Percentiles rank a stretch among this genome's conserved stretches.
These are phyloP conservation scores for Notolepis coatsorum DNA, from an alignment of 2,797 vertebrate species.

Conservation along the genomic window DNA sequence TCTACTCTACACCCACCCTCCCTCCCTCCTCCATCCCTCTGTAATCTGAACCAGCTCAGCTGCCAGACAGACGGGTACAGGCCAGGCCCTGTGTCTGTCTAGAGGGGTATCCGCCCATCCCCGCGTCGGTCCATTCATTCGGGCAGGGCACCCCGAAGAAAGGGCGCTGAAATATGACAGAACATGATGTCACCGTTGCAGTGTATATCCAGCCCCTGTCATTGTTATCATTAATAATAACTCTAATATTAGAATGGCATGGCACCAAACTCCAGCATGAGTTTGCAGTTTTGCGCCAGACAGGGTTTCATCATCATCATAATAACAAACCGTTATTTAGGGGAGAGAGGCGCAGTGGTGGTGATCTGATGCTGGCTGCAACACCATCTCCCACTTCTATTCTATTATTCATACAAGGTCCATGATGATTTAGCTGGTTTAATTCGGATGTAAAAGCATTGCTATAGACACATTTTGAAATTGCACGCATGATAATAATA, in stretches of 20 bases:
- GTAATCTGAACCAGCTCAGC: slow-evolving; percentile 56
- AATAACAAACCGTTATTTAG: too few relatives aligned
- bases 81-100: slow-evolving; percentile 54
- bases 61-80: slow-evolving; percentile 44
- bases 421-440: too few relatives aligned
- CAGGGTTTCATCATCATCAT: slow-evolving; percentile 34
- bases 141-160: slow-evolving; percentile 47
- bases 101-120: slow-evolving; percentile 62
- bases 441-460: too few relatives aligned
- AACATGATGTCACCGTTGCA: slow-evolving; percentile 42
- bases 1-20: neutral
- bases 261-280: slow-evolving; percentile 46
- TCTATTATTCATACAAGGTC: slow-evolving; percentile 34
- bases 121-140: slow-evolving; percentile 33
- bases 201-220: too few relatives aligned
- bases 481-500: neutral
- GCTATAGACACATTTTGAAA: too few relatives aligned
- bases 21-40: slow-evolving; percentile 18
- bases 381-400: slow-evolving; percentile 9
- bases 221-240: slow-evolving; percentile 10
- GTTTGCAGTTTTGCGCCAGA: slow-evolving; percentile 61
- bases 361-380: slow-evolving; percentile 41
- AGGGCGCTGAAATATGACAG: slow-evolving; percentile 65
- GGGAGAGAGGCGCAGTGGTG: slow-evolving; percentile 18
- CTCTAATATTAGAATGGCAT: neutral